Conservation (phyloP, 2,888 invertebrate genomes). For the Macaria notata region DNA sequence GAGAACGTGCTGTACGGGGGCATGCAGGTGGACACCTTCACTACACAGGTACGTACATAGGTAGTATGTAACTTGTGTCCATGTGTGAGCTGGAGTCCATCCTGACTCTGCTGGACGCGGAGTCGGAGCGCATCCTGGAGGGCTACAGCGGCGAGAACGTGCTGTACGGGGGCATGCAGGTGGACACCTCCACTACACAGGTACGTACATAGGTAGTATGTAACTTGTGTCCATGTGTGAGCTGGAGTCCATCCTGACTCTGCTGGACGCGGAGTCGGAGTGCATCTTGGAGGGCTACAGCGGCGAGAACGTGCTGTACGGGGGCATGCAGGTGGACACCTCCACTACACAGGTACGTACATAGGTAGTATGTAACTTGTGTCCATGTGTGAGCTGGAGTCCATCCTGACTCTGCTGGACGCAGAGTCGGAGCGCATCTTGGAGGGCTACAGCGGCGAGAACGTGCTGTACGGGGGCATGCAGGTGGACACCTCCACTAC, state of each 20-base stretch:
- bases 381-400: slow-evolving; percentile 52
- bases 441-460: slow-evolving; percentile 59
- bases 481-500: slow-evolving; percentile 34
- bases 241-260: slow-evolving; percentile 63
- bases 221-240: slow-evolving; percentile 34
- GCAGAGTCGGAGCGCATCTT: slow-evolving; percentile 72
- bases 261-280: slow-evolving; percentile 70
- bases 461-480: slow-evolving; percentile 70
- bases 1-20: slow-evolving; percentile 68
- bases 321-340: slow-evolving; percentile 55
- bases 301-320: slow-evolving; percentile 63
- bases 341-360: not conserved
- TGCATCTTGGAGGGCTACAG: slow-evolving; percentile 68
- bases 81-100: slow-evolving; percentile 60
- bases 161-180: slow-evolving; percentile 69
- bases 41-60: too few relatives aligned
- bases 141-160: slow-evolving; percentile 61
- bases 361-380: too few relatives aligned
- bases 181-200: not conserved
- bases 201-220: too few relatives aligned
- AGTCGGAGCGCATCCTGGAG: slow-evolving; percentile 69
- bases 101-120: slow-evolving; percentile 66
- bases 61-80: too few relatives aligned
- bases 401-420: slow-evolving; percentile 65
- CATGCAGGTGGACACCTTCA: slow-evolving; percentile 44